A percentile compares a stretch with the other conserved stretches of the same genome.
These are phyloP conservation scores for Drosophila bocqueti DNA, from an alignment of 1,140 invertebrate genomes.

Conservation along the genomic window DNA sequence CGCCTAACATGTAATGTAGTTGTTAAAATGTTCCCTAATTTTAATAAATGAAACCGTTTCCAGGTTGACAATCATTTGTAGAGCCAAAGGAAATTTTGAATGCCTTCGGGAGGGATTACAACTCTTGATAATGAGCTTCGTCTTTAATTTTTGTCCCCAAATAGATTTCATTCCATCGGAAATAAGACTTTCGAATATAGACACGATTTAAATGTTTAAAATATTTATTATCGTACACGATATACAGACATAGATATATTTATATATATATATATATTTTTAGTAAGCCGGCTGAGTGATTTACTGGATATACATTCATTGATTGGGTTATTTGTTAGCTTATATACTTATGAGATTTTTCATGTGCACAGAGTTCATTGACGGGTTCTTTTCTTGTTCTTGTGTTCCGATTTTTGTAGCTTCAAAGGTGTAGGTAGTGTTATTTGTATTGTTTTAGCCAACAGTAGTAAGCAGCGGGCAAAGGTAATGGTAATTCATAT, in stretches of 20 bases:
- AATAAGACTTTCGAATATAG: not conserved
- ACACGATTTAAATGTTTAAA: conserved; percentile 57
- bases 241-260: conserved; percentile 64
- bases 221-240: conserved; percentile 82
- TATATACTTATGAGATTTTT: conserved; percentile 73
- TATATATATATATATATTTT: conserved; percentile 56
- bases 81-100: not conserved
- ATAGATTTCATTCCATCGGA: not conserved
- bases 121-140: not conserved
- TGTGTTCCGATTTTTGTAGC: conserved; percentile 34
- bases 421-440: conserved; percentile 15
- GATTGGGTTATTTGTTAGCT: conserved; percentile 47
- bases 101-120: not conserved
- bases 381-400: conserved; percentile 18
- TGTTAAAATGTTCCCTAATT: conserved; percentile 23
- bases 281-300: conserved; percentile 71
- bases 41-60: conserved; percentile 19
- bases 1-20: conserved; percentile 15
- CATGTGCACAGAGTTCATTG: conserved; percentile 50
- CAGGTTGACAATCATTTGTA: conserved; percentile 6
- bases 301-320: conserved; percentile 75
- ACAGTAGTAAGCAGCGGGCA: conserved; percentile 62
- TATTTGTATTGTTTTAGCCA: conserved; percentile 27
- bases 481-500: conserved; percentile 66
- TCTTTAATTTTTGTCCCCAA: not conserved